Base-by-base conservation (phyloP, 2,888 invertebrate genomes). In the Cinara cedri region DNA sequence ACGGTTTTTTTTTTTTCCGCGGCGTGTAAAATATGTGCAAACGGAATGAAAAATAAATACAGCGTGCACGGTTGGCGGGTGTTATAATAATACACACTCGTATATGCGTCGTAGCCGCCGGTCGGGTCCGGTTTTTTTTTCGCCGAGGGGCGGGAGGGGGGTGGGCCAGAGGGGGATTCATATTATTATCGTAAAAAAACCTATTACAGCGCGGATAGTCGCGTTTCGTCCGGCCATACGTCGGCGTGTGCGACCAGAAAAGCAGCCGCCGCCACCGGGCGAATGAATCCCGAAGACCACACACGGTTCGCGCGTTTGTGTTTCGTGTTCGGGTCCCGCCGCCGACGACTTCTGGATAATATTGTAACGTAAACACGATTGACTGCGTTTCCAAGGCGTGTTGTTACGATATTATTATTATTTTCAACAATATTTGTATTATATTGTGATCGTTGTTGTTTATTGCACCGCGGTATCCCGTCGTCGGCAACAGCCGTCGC, bases 351-450 rank as follows among this genome's bases (percentile, higher is more conserved):
- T 34, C 34, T 34, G 34, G 34, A 6, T 4, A 4, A 34, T 34
- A 34, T 34, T 60, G 72, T 60, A 14, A 72, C 72, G 72, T 60
- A 14, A 72, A 72, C 72, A 19, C 46, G 44, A 57, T 46, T 46
- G 72, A 72, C 57, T 71, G 57, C 71, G 24, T 44, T 46, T 26
- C 34, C 34, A 34, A 6, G 6, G 46, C 57, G 46, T 60, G 57
- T 26, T 34, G 24, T 72, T 72, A 46, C 13, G 46, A 44, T 46
- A 24, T 14, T 70, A 51, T 70, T 46, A 63, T 63, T 49, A 46
- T 49, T 51, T 51, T 21, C 21, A 42, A 26, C 13, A 54, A 51
- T 66, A 49, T 24, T 21, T 44, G 6, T 68, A 21, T 44, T 65
- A 34, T n/a, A 26, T 55, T 11, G 57, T n/a, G n/a, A n/a, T n/a